These are phyloP conservation scores for Falco novaeseelandiae DNA, from an alignment of 2,797 vertebrate species.

Conservation along the genomic window DNA sequence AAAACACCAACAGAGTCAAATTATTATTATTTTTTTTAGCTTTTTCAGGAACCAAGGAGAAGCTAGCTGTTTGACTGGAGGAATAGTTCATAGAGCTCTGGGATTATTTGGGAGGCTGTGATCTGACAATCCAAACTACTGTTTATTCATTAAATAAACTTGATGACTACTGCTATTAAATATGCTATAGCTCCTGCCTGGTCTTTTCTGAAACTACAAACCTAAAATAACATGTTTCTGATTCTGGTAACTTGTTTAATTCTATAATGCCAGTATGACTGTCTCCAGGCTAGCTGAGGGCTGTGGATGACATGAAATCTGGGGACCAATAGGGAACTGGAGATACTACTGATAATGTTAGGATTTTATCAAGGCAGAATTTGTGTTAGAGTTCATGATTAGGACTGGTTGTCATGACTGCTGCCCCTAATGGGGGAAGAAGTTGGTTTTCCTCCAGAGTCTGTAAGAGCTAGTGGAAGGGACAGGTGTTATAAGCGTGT, in stretches of 20 bases:
- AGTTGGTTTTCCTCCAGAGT: not conserved
- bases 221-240: not conserved
- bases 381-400: not conserved
- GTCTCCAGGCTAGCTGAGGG: not conserved
- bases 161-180: not conserved
- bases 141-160: not conserved
- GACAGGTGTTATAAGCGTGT: not conserved
- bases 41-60: not conserved
- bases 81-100: not conserved
- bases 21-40: not conserved
- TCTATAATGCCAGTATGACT: fast-evolving
- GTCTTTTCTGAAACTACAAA: not conserved
- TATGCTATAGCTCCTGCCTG: not conserved
- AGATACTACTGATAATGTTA: not conserved
- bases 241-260: not conserved
- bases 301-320: not conserved
- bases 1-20: not conserved
- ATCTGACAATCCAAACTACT: not conserved
- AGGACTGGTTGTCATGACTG: not conserved
- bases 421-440: not conserved
- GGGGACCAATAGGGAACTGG: not conserved
- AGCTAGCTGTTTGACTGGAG: not conserved
- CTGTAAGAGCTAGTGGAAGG: not conserved
- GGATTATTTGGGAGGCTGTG: not conserved
- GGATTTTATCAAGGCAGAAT: not conserved